Evolutionary conservation across 2,888 invertebrate species (phyloP).

Genomic region (Pteria penguin): DNA sequence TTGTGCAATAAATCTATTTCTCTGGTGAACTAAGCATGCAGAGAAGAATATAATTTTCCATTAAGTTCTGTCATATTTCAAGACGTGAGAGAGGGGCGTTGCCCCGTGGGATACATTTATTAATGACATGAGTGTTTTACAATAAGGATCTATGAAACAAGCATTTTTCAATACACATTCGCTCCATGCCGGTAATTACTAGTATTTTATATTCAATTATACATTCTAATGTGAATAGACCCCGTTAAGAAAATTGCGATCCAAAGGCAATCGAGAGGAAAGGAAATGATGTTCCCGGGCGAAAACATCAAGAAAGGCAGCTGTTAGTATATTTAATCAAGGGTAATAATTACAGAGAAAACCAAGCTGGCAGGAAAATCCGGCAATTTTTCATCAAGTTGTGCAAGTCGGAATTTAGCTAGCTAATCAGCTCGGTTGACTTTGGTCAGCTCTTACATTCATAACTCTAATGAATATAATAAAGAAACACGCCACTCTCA

Average conservation of each 20-base stretch:
- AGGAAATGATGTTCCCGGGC: constrained; percentile 27
- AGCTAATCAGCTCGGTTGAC: background rate
- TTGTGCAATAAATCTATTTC: constrained; percentile 24
- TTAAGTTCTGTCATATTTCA: constrained; percentile 37
- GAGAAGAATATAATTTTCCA: constrained; percentile 36
- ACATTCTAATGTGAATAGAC: constrained; percentile 12
- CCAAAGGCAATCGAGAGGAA: constrained; percentile 25
- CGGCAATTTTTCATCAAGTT: background rate
- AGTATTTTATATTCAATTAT: constrained; percentile 36
- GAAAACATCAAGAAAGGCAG: constrained; percentile 25
- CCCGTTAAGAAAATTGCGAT: constrained; percentile 32
- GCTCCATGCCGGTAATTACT: constrained; percentile 19
- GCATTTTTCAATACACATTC: constrained; percentile 8
- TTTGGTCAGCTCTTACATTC: background rate
- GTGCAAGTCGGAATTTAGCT: background rate
- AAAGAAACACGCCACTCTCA: background rate
- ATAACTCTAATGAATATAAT: background rate
- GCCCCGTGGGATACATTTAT: constrained; percentile 46
- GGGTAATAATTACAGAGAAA: background rate
- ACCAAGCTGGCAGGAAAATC: background rate
- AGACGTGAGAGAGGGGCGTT: constrained; percentile 29
- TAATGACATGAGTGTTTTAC: constrained; percentile 47
- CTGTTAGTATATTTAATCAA: constrained; percentile 33
- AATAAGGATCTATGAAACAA: constrained; percentile 20
- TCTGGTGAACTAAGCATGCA: constrained; percentile 17